phyloP scores from a whole-genome alignment of 2,888 invertebrate genomes.

The Dicyrtoma fusca region DNA sequence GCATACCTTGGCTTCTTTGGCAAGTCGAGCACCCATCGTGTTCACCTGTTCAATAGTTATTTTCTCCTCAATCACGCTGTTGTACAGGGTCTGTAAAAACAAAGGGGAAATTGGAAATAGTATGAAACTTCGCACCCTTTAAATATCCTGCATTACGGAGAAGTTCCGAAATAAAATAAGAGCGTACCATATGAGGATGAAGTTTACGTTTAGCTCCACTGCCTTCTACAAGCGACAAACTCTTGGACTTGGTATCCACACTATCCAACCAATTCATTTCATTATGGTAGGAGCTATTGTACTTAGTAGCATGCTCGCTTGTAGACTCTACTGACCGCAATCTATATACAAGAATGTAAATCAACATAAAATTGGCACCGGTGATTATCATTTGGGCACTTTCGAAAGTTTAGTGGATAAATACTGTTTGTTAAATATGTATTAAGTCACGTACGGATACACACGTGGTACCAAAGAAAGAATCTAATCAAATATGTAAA shows the following conservation, averaged over 20 bases:
- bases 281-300: slow-evolving; percentile 81
- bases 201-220: slow-evolving; percentile 74
- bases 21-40: slow-evolving; percentile 56
- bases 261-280: slow-evolving; percentile 91
- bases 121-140: neutral
- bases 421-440: no score
- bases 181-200: slow-evolving; percentile 77
- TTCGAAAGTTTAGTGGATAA: no score
- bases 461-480: no score
- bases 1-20: slow-evolving; percentile 56
- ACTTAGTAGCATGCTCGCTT: slow-evolving; percentile 79
- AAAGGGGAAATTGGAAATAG: slow-evolving; percentile 6
- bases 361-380: no score
- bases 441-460: no score
- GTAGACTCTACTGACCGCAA: slow-evolving; percentile 24
- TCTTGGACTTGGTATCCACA: slow-evolving; percentile 76
- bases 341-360: slow-evolving; percentile 21
- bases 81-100: slow-evolving; percentile 79
- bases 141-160: neutral
- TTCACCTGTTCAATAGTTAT: slow-evolving; percentile 76
- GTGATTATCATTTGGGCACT: no score
- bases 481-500: no score
- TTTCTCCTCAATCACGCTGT: slow-evolving; percentile 88
- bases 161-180: neutral
- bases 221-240: slow-evolving; percentile 59